Base-by-base conservation (phyloP, 2,888 invertebrate species). In the Yponomeuta cagnagella region DNA sequence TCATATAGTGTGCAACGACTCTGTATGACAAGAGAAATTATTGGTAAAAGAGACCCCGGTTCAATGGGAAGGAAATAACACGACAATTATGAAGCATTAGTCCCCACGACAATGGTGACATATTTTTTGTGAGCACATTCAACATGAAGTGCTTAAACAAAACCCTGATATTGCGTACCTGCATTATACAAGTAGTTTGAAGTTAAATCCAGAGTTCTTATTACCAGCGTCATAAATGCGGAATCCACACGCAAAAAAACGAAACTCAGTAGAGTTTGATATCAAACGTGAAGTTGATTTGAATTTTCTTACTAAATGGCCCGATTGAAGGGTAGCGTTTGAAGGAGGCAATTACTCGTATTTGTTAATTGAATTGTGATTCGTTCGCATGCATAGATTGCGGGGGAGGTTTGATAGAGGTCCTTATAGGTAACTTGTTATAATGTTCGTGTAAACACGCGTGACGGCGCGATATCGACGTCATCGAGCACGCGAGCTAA, bases 11-110 rank as follows among this genome's bases (percentile, higher is more conserved):
- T 72, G 71, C 77, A 68, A 8, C 23, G n/a, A 82, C 83, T 84
- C 81, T 80, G 80, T 84, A 83, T 85, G 83, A 86, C 82, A 83
- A 83, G 83, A 83, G 82, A 86, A 85, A 86, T 86, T 85, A 86
- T 86, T 82, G 81, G 80, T 84, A 23, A 80, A 82, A 81, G 79
- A 80, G 79, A 79, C 79, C 78, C 75, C 76, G 73, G 74, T 77
- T 85, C 83, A 89, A 88, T 87, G 83, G 82, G 85, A 84, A 89
- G 89, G 86, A 90, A 90, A 89, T 87, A 85, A 85, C 81, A 85
- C 83, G 81, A 87, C 88, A 87, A 88, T 87, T 88, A 88, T 85
- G 84, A 87, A 79, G 84, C 82, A 86, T 85, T 86, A 83, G 82
- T 80, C 78, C 76, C 76, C 76, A 79, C 80, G 80, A 89, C 86